Conservation (phyloP, 2,113 vertebrate genomes). For the Calidris pygmaea region DNA sequence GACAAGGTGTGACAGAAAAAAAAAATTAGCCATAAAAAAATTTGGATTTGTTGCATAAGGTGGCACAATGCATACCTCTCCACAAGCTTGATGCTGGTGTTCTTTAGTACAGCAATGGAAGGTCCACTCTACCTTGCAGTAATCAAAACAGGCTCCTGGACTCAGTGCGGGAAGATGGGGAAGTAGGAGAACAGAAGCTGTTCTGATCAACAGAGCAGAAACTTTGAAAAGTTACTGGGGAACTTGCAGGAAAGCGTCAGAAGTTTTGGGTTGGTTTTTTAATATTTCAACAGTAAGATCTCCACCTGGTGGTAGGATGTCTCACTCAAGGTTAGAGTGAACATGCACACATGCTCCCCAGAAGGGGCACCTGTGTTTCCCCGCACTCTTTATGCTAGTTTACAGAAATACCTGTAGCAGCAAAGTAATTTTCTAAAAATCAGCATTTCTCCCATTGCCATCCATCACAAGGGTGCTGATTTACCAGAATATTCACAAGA, state of each 20-base stretch:
- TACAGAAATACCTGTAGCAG: not conserved
- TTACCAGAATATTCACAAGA: not conserved
- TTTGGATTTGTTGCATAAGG: not conserved
- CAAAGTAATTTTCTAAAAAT: not conserved
- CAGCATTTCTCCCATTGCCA: not conserved
- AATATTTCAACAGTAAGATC: not conserved
- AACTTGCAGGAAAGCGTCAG: not conserved
- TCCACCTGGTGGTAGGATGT: constrained; percentile 43
- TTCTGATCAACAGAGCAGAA: not conserved
- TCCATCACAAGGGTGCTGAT: not conserved
- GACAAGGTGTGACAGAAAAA: no score
- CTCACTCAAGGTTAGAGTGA: not conserved
- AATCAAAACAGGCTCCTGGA: not conserved
- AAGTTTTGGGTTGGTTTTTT: not conserved
- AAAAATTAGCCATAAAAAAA: not conserved
- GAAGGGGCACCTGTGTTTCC: not conserved
- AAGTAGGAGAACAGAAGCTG: not conserved
- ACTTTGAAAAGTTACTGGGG: not conserved
- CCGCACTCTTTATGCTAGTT: not conserved
- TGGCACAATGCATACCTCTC: not conserved
- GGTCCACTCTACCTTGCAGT: not conserved
- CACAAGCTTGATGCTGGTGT: no score
- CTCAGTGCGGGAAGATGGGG: not conserved
- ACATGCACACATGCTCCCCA: rapidly evolving
- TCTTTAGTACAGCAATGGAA: not conserved